Base-by-base conservation (phyloP, 2,888 invertebrate genomes). In the Crepidodera aurea region DNA sequence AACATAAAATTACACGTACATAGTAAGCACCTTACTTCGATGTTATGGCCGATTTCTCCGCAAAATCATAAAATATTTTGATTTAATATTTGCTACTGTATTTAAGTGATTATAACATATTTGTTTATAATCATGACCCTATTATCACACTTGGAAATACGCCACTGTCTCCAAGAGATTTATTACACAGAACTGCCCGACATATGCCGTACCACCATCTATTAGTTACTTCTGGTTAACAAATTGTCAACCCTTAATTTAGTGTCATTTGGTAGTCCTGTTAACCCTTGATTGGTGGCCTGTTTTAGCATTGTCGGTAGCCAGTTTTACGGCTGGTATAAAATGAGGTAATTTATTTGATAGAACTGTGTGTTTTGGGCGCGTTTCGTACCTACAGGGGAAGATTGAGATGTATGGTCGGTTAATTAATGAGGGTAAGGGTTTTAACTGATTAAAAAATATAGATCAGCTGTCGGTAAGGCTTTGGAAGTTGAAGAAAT, bases 201-300 rank as follows among this genome's bases (percentile, higher is more conserved):
- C 67, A 67, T 67, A 67, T 65, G 65, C 67, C 61, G 60, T 60
- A 59, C 62, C 59, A 57, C 62, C 62, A 54, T 54, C 64, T 64
- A 65, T 62, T 65, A 62, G 65, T 62, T 62, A 58, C 60, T 56
- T 66, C 58, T 59, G 50, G 58, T 67, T 67, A 63, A 69, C 69
- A 69, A 69, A 69, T 69, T 69, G 69, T 69, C 69, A 69, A 67
- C 69, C 69, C 69, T 65, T 69, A 66, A 66, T 68, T 67, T 65
- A 65, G 64, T 65, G 67, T 64, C 65, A 63, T 67, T 64, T 54
- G 62, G 58, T 50, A 58, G 58, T 51, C 58, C 62, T 51, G 57
- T 64, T 64, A 64, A 64, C 60, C 60, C 57, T 64, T 64, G 64
- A 64, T 64, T 60, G 60, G 64, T 62, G 39, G 53, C 32, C 40